Conservation (phyloP, 2,888 invertebrate species). For the Sericinus montela region DNA sequence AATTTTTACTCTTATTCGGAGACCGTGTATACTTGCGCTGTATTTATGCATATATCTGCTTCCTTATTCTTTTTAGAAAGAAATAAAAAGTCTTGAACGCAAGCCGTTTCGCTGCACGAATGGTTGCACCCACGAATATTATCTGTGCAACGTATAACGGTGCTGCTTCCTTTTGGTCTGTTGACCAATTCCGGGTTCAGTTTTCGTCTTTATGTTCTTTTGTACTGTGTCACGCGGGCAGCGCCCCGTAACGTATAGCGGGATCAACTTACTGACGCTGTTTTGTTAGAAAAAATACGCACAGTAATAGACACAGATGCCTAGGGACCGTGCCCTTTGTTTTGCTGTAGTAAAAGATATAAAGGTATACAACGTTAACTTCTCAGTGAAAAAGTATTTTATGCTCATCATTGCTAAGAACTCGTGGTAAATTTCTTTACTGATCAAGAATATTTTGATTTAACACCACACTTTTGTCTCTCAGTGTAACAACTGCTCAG, state of each 20-base stretch:
- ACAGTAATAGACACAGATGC: conserved; percentile 1
- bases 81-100: not conserved
- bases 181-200: conserved; percentile 2
- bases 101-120: conserved; percentile 6
- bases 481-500: too few relatives aligned
- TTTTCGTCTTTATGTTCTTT: conserved; percentile 3
- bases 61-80: not conserved
- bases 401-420: too few relatives aligned
- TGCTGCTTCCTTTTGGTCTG: not conserved
- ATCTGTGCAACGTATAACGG: not conserved
- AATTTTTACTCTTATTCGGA: not conserved
- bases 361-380: not conserved
- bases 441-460: too few relatives aligned
- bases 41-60: not conserved
- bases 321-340: not conserved
- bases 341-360: not conserved
- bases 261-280: conserved; percentile 11
- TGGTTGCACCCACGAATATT: conserved; percentile 8
- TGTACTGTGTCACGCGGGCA: conserved; percentile 6
- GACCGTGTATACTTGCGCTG: conserved; percentile 3
- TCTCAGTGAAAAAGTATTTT: not conserved
- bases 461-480: too few relatives aligned
- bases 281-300: conserved; percentile 5
- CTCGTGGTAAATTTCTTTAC: not conserved
- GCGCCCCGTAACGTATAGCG: conserved; percentile 1